Conservation (phyloP, 2,888 invertebrate species). For the Agonopterix arenella region DNA sequence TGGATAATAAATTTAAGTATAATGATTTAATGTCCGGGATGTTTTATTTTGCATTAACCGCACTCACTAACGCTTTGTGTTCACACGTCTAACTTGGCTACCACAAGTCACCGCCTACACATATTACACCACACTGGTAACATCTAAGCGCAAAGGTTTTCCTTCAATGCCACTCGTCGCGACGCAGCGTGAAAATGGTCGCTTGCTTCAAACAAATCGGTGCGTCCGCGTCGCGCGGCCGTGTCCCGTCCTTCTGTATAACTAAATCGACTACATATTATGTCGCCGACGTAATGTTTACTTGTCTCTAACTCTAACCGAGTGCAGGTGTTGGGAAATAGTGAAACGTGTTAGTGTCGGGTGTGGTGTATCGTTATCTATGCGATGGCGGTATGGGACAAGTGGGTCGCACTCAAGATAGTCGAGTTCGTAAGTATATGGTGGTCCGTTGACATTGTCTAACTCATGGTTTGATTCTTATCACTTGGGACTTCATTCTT, state of each 20-base stretch:
- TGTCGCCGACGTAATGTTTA: conserved; percentile 30
- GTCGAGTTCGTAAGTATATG: conserved; percentile 67
- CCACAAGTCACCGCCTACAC: not conserved
- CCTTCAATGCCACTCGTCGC: conserved; percentile 48
- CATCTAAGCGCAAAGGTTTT: conserved; percentile 23
- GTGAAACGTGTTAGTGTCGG: conserved; percentile 3
- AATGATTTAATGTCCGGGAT: conserved; percentile 52
- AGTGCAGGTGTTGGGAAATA: conserved; percentile 2
- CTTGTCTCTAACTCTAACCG: not conserved
- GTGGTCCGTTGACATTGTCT: not conserved
- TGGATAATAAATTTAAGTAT: conserved; percentile 75
- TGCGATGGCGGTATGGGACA: conserved; percentile 67
- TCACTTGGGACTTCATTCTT: no score
- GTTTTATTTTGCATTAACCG: conserved; percentile 49
- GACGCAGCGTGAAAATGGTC: conserved; percentile 40
- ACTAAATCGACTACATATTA: conserved; percentile 18
- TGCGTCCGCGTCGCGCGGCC: conserved; percentile 50
- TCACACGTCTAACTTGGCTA: conserved; percentile 1
- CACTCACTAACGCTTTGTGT: conserved; percentile 4
- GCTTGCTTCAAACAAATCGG: conserved; percentile 42
- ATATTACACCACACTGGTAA: conserved; percentile 8
- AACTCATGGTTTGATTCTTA: no score
- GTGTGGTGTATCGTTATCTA: conserved; percentile 10
- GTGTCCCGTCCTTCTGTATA: conserved; percentile 21
- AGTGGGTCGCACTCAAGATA: conserved; percentile 75